Conservation (phyloP, 2,797 vertebrate genomes). For the Threskiornis aethiopicus region DNA sequence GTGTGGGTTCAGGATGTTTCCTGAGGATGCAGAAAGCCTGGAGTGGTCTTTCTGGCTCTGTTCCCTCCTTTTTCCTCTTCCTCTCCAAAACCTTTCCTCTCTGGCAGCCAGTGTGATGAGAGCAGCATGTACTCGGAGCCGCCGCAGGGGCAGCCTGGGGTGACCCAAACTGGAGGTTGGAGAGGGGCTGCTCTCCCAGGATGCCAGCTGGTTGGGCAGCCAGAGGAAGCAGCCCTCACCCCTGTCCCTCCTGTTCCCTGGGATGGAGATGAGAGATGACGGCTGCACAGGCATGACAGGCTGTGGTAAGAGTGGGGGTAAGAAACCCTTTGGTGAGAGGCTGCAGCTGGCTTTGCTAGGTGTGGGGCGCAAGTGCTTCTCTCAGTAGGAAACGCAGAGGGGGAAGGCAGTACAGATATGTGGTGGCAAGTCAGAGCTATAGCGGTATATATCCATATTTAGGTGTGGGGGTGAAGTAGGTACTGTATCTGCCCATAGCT, state of each 20-base stretch:
- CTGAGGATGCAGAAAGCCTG: conserved; percentile 42
- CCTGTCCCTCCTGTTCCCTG: background rate
- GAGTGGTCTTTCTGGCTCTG: conserved; percentile 23
- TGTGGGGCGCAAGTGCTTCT: background rate
- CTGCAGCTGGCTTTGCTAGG: background rate
- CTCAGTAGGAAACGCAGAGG: background rate
- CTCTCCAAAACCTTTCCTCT: conserved; percentile 6
- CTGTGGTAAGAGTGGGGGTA: background rate
- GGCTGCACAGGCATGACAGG: background rate
- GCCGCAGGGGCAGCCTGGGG: background rate
- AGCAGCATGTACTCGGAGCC: background rate
- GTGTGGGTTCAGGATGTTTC: conserved; percentile 11
- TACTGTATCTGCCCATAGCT: background rate
- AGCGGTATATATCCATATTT: background rate
- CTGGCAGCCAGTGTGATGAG: background rate
- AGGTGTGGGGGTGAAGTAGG: background rate
- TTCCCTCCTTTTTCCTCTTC: conserved; percentile 52
- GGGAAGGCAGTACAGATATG: background rate
- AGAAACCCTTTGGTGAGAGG: background rate
- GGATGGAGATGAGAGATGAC: background rate
- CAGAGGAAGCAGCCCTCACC: background rate
- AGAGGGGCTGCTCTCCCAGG: background rate
- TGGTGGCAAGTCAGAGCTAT: background rate
- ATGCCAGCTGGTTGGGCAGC: background rate
- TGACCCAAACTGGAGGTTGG: background rate